Evolutionary conservation across 1,140 invertebrate genomes (phyloP), one percentile per base, ranked within the genome.

Genomic region (Plectrocnemia conspersa): DNA sequence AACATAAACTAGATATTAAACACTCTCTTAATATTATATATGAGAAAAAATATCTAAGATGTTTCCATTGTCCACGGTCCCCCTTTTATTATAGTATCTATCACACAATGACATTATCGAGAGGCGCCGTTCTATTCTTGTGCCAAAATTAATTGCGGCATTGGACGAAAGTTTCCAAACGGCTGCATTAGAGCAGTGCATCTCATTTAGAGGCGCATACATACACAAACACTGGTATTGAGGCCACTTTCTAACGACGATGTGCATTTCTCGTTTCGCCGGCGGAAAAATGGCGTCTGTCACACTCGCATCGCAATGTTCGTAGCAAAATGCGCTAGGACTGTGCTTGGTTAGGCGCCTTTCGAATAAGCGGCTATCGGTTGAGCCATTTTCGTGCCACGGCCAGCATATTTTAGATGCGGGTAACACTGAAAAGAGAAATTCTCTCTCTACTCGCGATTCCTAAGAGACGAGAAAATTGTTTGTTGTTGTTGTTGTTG

Each of bases 401-500:
- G 29, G 46, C 25, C 46, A 29, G 29, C 25, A 36, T 21, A 48
- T 24, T 45, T 45, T 48, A 29, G 29, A 48, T 24, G 19, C 18
- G 13, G 47, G 21, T 22, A 27, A 48, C 19, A 35, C 32, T 35
- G 36, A 48, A 48, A 48, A 48, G 46, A 48, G 46, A 48, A 48
- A 48, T 48, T 47, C 33, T 18, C 2, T 7, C n/a, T n/a, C n/a
- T n/a, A n/a, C n/a, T n/a, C n/a, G n/a, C n/a, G n/a, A n/a, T n/a
- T n/a, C n/a, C n/a, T n/a, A n/a, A n/a, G n/a, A n/a, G n/a, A n/a
- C n/a, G n/a, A 3, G 32, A 15, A 35, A 35, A 35, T 35, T 35
- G 32, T 35, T 35, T n/a, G n/a, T n/a, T n/a, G n/a, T n/a, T n/a
- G n/a, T n/a, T n/a, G n/a, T n/a, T n/a, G n/a, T n/a, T n/a, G n/a